Conservation (phyloP, 2,113 vertebrate species). For the Poicephalus gulielmi region DNA sequence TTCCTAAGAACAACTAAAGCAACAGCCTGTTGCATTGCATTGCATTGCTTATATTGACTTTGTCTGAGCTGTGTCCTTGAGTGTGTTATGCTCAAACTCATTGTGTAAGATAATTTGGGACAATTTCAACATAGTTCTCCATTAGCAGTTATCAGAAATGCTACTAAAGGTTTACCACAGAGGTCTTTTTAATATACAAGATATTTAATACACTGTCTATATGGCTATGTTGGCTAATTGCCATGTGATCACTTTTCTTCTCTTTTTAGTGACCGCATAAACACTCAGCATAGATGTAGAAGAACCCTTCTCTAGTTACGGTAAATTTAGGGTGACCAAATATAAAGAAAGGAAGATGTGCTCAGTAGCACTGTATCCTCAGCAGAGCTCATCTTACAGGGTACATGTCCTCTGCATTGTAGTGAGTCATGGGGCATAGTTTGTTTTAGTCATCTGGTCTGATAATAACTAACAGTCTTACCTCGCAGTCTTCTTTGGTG, state of each 20-base stretch:
- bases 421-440: background rate
- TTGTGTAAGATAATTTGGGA: background rate
- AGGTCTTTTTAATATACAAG: background rate
- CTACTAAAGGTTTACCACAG: slow-evolving; percentile 42
- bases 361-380: background rate
- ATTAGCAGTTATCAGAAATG: slow-evolving; percentile 46
- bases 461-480: background rate
- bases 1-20: background rate
- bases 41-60: background rate
- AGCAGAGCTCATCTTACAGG: background rate
- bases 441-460: background rate
- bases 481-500: background rate
- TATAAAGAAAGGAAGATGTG: background rate
- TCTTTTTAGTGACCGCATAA: slow-evolving; percentile 41
- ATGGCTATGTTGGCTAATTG: slow-evolving; percentile 35
- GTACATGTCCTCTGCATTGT: background rate
- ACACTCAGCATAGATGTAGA: slow-evolving; percentile 15
- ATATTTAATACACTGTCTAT: slow-evolving; percentile 7
- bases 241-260: slow-evolving; percentile 26
- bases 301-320: slow-evolving; percentile 24
- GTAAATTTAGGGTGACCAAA: slow-evolving; percentile 34
- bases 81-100: background rate
- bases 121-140: background rate
- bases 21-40: background rate
- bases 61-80: slow-evolving; percentile 12